Percentiles rank a stretch among this genome's conserved stretches.
Conservation (phyloP, 2,797 vertebrate species). For the Sus cebifrons region DNA sequence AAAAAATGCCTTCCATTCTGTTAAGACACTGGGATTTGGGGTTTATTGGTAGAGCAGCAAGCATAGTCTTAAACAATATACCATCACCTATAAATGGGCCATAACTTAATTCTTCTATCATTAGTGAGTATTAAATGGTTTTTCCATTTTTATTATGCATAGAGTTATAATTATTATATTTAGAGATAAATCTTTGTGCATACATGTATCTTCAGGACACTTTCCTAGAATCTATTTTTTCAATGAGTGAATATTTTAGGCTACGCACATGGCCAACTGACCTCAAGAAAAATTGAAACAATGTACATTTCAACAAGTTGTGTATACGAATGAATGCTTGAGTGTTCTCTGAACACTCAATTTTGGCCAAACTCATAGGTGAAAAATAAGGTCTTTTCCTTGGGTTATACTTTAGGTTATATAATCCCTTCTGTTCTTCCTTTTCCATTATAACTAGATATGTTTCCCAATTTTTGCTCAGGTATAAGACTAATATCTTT, state of each 20-base stretch:
- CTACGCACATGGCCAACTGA: neutral
- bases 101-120: neutral
- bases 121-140: neutral
- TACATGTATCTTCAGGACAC: neutral
- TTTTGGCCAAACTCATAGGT: neutral
- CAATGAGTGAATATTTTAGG: neutral
- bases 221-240: neutral
- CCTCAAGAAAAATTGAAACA: neutral
- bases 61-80: neutral
- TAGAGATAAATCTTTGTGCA: neutral
- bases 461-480: conserved; percentile 15
- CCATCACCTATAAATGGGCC: neutral
- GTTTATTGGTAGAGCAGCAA: conserved; percentile 4
- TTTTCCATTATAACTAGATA: neutral
- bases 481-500: neutral
- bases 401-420: neutral
- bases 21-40: neutral
- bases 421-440: neutral
- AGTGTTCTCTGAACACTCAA: neutral
- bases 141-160: neutral
- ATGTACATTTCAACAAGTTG: neutral
- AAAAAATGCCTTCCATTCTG: neutral
- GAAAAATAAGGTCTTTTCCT: conserved; percentile 3
- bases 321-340: neutral
- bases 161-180: neutral